A percentile compares a stretch with the other conserved stretches of the same genome.
phyloP scores from a whole-genome alignment of 92 coral and sea anemone species.

The Umimayanthus chanpuru region DNA sequence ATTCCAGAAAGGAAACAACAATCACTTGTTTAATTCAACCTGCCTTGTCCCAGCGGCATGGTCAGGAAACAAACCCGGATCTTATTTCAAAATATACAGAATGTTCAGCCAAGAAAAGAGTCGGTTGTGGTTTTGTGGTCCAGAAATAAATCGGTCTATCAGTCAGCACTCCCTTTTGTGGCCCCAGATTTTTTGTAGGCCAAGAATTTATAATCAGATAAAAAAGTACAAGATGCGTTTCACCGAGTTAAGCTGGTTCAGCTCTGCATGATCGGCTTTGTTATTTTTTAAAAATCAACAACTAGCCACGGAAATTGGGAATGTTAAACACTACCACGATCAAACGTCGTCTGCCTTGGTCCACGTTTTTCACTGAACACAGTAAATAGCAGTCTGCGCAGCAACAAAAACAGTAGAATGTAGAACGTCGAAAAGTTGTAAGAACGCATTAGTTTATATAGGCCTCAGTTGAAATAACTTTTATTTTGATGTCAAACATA shows the following conservation, averaged over 20 bases:
- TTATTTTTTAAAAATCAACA: constrained; percentile 18
- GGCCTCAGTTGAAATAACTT: too few species aligned
- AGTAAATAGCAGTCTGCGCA: neutral
- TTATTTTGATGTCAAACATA: too few species aligned
- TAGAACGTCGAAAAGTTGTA: too few species aligned
- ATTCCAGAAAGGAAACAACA: neutral
- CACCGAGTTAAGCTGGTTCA: neutral
- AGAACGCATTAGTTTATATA: too few species aligned
- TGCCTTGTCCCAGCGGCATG: neutral
- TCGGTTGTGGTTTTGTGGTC: constrained; percentile 7
- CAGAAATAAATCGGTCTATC: neutral
- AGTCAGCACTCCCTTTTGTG: neutral
- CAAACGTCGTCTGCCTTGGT: neutral
- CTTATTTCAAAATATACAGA: neutral
- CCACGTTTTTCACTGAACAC: neutral
- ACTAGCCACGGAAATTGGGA: constrained; percentile 31
- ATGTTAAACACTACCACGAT: neutral
- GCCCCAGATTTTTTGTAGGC: neutral
- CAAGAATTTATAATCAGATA: constrained; percentile 26
- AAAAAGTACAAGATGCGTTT: neutral
- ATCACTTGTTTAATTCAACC: neutral
- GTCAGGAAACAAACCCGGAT: neutral
- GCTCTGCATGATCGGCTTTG: neutral
- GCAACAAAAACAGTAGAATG: neutral
- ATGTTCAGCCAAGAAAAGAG: neutral